Evolutionary conservation across 2,797 vertebrate genomes (phyloP).

Genomic region (Megaceryle alcyon): DNA sequence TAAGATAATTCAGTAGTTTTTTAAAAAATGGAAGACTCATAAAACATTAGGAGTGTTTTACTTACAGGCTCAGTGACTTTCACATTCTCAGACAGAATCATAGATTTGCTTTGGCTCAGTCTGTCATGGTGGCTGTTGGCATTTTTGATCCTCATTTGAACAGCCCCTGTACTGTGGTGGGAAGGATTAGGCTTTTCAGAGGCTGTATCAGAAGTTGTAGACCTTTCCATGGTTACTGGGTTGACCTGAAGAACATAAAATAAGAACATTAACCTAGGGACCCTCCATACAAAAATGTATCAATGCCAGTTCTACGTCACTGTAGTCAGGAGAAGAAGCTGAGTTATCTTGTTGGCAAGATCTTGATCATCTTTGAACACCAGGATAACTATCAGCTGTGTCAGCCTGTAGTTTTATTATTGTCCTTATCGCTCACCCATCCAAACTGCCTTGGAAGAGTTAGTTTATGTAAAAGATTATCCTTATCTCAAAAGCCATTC

Average conservation of each 20-base stretch:
- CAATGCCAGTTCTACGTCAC: neutral
- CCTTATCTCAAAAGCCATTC: slow-evolving; percentile 74
- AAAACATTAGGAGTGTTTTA: slow-evolving; percentile 21
- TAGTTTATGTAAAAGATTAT: slow-evolving; percentile 73
- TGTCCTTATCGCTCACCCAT: slow-evolving; percentile 51
- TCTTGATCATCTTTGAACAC: slow-evolving; percentile 44
- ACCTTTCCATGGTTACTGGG: slow-evolving; percentile 73
- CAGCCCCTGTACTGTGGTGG: slow-evolving; percentile 72
- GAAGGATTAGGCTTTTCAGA: slow-evolving; percentile 75
- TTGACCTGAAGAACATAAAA: slow-evolving; percentile 71
- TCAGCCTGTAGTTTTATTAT: slow-evolving; percentile 25
- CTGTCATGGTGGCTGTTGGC: slow-evolving; percentile 83
- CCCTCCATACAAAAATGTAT: neutral
- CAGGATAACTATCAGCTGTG: slow-evolving; percentile 36
- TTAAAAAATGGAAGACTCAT: neutral
- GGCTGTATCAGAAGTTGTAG: slow-evolving; percentile 60
- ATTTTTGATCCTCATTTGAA: slow-evolving; percentile 89
- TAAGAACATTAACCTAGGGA: slow-evolving; percentile 17
- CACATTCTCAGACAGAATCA: slow-evolving; percentile 87
- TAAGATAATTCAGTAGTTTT: neutral
- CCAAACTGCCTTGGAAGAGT: slow-evolving; percentile 57
- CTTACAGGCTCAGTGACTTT: slow-evolving; percentile 85
- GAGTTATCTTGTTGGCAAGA: slow-evolving; percentile 19
- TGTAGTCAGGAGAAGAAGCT: neutral
- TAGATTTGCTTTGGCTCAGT: slow-evolving; percentile 92